Percentiles rank a stretch among this genome's conserved stretches.
Conservation (phyloP, 2,113 vertebrate genomes). For the Calonectris borealis region DNA sequence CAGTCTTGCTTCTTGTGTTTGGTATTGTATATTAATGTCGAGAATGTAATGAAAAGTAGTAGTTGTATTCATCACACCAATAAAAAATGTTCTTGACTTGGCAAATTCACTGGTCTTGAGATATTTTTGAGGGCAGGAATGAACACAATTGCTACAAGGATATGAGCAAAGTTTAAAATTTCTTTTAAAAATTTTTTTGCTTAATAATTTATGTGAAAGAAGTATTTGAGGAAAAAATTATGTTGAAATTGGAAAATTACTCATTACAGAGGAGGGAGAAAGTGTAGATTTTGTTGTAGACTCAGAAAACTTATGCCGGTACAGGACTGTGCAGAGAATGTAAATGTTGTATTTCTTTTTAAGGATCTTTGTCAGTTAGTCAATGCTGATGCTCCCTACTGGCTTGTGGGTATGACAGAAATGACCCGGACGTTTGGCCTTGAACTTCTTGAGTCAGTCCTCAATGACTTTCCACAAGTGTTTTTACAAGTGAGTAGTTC, state of each 20-base stretch:
- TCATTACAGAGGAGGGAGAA: background rate
- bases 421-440: slow-evolving; percentile 98
- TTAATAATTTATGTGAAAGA: background rate
- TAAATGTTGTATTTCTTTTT: slow-evolving; percentile 30
- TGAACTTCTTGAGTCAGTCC: slow-evolving; percentile 95
- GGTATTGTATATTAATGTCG: background rate
- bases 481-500: slow-evolving; percentile 86
- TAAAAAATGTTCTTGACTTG: background rate
- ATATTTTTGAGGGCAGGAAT: background rate
- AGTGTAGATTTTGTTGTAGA: background rate
- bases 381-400: slow-evolving; percentile 98
- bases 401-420: slow-evolving; percentile 98
- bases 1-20: background rate
- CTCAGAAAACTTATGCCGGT: background rate
- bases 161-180: background rate
- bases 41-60: background rate
- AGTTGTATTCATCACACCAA: background rate
- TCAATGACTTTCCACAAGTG: slow-evolving; percentile 96
- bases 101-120: background rate
- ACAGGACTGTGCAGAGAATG: background rate
- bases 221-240: background rate
- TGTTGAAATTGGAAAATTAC: background rate
- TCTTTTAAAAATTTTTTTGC: background rate
- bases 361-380: slow-evolving; percentile 98
- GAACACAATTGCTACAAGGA: background rate